Base-by-base conservation (phyloP, 2,113 vertebrate genomes). In the Symphodus melops region DNA sequence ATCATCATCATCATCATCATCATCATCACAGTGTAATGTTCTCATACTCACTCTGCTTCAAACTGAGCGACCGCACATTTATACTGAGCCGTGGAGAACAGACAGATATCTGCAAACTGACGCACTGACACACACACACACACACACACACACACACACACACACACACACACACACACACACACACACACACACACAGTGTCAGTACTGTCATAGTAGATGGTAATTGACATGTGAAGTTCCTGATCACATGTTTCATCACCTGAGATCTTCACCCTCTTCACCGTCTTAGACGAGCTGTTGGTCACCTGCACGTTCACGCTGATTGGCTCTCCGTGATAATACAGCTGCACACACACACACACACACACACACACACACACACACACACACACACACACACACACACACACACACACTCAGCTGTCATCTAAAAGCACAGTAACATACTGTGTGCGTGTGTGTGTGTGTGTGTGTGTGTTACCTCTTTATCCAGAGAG, bases 11-110 rank as follows among this genome's bases (percentile, higher is more conserved):
- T n/a, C n/a, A n/a, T n/a, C 28, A 33, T 33, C 28, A 33, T 33
- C 28, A 4, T 33, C 28, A 1, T 33, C 12, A 13, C 9, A 44
- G 42, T 4, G 12, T 33, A 33, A 10, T 12, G 42, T 5, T 51
- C 3, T 44, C 1, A 51, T 51, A 51, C 77, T 96, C 79, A 96
- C 96, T 96, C 96, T 59, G 94, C 94, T 75, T 96, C 96, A 0
- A 92, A 59, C 69, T 94, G 94, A 55, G 95, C 95, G 57, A 96
- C 96, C 0, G 95, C 93, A 72, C 96, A 96, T 87, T 96, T 97
- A 82, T 96, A 96, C 92, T 97, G 96, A 12, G 96, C 96, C 0
- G 94, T 95, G 83, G 95, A 96, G 92, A 96, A 97, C 69, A 96
- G 93, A 91, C 96, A 97, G 88, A 97, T 96, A 86, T 96, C 95